Evolutionary conservation across 2,113 vertebrate genomes (phyloP), one percentile per base, ranked within the genome.

Genomic region (Zosterops pallidus): DNA sequence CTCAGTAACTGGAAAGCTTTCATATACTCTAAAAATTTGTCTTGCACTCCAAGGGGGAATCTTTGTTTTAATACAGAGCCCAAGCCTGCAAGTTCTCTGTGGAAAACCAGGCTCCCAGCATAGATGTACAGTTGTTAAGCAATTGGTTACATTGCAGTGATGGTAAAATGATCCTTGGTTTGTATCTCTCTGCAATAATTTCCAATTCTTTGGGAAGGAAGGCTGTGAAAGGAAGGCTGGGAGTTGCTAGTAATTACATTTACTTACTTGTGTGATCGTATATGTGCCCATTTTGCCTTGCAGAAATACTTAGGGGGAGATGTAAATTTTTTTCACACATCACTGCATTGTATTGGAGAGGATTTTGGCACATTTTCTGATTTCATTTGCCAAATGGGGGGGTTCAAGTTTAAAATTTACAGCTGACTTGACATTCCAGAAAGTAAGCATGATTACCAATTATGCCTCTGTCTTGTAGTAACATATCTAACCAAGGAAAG

Each of bases 281-380:
- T 56, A 23, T 62, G 13, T 56, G 47, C 68, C 52, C n/a, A 25
- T 83, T 90, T 78, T 86, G 64, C 52, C 56, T 2, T 74, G 64
- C 59, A 88, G 68, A 83, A 83, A 68, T n/a, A 56, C 39, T 86
- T 59, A 14, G 25, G 49, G 53, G 26, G 26, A 94, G 83, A 76
- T 20, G 11, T 33, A 71, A 25, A 44, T 47, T 71, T 65, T 76
- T 75, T 79, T 47, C 85, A 90, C 52, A 88, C 71, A 63, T 59
- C 70, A 52, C 35, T 93, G 55, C 52, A 14, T 56, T 83, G 56
- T 77, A 50, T 59, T 80, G 60, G 37, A 67, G 79, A 95, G 41
- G 68, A 90, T 78, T 84, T 92, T 81, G 91, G 47, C 52, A 86
- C 29, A 15, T 86, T 90, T 94, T 95, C 56, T 76, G 37, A 80